These are phyloP conservation scores for Plotosus lineatus DNA, from an alignment of 2,113 vertebrate species.

Conservation along the genomic window DNA sequence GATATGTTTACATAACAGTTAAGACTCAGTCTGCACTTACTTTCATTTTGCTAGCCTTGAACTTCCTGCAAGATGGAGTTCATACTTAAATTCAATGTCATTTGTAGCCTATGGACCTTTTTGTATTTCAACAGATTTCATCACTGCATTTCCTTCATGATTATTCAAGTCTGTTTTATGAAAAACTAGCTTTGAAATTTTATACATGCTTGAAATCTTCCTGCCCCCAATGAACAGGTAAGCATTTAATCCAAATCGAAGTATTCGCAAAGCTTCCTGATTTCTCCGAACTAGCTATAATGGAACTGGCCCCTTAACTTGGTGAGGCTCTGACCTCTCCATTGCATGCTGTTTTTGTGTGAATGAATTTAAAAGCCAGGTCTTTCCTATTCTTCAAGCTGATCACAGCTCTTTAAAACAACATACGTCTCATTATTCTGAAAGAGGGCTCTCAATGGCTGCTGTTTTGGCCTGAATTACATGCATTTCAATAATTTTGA, in stretches of 20 bases:
- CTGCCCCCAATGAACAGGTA: not conserved
- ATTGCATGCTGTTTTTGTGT: constrained; percentile 17
- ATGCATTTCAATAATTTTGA: constrained; percentile 62
- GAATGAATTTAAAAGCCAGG: constrained; percentile 42
- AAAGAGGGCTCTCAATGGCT: constrained; percentile 59
- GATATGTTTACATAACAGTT: not conserved
- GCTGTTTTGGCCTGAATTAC: constrained; percentile 57
- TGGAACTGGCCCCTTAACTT: constrained; percentile 35
- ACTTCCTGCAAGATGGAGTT: not conserved
- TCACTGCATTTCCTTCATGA: not conserved
- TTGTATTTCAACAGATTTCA: not conserved
- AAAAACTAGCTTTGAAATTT: not conserved
- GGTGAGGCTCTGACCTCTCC: constrained; percentile 11
- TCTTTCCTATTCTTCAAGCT: constrained; percentile 42
- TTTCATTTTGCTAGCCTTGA: not conserved
- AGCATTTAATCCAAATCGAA: constrained; percentile 15
- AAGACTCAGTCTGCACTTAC: too few species aligned
- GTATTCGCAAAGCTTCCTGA: not conserved
- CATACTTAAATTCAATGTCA: not conserved
- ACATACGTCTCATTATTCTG: constrained; percentile 54
- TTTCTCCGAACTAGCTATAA: constrained; percentile 16
- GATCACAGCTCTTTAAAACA: constrained; percentile 49
- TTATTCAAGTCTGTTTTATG: not conserved
- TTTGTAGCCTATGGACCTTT: not conserved
- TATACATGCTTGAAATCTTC: not conserved